Evolutionary conservation across 1,140 invertebrate genomes (phyloP), one percentile per base, ranked within the genome.

Genomic region (Eupristina koningsbergeri): DNA sequence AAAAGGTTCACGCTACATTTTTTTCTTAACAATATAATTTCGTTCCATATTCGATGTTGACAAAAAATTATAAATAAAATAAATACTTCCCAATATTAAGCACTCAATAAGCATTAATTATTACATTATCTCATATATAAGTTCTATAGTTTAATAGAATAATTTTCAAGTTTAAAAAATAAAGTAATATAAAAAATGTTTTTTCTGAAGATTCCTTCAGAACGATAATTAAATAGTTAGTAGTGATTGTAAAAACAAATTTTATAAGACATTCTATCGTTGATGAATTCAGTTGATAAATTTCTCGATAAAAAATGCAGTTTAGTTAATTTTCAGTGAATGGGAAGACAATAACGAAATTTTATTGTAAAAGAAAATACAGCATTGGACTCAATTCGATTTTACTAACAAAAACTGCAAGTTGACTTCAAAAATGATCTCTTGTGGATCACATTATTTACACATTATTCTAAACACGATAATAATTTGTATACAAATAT

Each of bases 401-500:
- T 73, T 84, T 79, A 84, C 83, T 84, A 84, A 84, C 83, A 64
- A 74, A 61, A 69, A 73, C 22, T 84, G 77, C 76, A 84, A 80
- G 53, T 83, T 76, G 45, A 36, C n/a, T 69, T 83, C 36, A 83
- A 47, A 64, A 78, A 67, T 71, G 45, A 77, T 64, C 34, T 69
- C 58, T 80, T 34, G 34, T 29, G 34, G n/a, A 74, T 61, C 58
- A 41, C 45, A 67, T 67, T 29, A 74, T 47, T 74, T 50, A 74
- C 29, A 74, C 34, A 58, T 9, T 19, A 41, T n/a, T n/a, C n/a
- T 75, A 61, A 45, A 61, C 50, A 83, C 36, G 53, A 39, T 58
- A n/a, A 80, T 64, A 73, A 74, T 80, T 80, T 80, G 53, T 74
- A 78, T 84, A 64, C 67, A 80, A 84, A 80, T 73, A 83, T 78